Evolutionary conservation across 2,113 vertebrate genomes (phyloP).

Genomic region (Eulemur rufifrons): DNA sequence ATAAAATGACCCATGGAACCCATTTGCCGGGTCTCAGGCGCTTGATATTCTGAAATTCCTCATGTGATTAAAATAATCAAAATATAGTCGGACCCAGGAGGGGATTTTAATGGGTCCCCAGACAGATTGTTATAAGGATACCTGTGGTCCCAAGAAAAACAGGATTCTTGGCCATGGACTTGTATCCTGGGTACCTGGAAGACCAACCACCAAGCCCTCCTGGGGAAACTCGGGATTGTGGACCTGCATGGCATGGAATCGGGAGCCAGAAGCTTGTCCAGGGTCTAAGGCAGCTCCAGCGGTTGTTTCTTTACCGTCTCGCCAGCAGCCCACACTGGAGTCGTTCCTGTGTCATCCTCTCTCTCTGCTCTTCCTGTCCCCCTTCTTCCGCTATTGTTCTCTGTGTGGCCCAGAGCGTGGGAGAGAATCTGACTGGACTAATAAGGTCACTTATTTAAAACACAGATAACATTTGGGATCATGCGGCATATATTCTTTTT

Average conservation of each 20-base stretch:
- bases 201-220: background rate
- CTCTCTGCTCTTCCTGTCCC: background rate
- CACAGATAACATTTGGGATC: background rate
- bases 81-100: background rate
- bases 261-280: background rate
- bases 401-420: background rate
- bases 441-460: background rate
- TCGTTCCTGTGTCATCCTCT: background rate
- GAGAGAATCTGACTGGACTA: background rate
- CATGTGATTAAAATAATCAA: background rate
- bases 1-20: background rate
- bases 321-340: background rate
- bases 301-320: background rate
- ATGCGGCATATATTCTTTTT: background rate
- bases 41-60: background rate
- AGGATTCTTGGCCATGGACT: background rate
- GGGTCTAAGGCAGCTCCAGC: too few species aligned
- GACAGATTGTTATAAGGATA: background rate
- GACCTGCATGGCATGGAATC: rapidly evolving
- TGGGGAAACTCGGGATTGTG: background rate
- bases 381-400: background rate
- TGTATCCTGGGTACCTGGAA: background rate
- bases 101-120: background rate
- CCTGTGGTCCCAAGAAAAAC: background rate
- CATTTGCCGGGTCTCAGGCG: background rate